Evolutionary conservation across 2,113 vertebrate species (phyloP).

Genomic region (Pelecanus crispus): DNA sequence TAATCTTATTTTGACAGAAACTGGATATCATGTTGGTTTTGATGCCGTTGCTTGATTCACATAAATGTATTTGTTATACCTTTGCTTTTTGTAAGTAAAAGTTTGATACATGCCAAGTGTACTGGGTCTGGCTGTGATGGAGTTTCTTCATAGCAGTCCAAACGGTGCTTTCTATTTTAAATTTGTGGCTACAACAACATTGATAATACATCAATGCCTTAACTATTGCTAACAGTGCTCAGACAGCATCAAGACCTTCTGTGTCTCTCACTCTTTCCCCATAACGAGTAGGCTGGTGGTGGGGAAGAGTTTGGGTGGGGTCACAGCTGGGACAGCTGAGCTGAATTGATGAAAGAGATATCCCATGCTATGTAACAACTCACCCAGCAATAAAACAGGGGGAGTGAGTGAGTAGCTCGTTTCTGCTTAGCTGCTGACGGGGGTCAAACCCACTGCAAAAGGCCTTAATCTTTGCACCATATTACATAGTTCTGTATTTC

Average conservation of each 20-base stretch:
- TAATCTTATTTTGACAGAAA: neutral
- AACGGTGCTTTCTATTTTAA: neutral
- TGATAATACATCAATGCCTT: neutral
- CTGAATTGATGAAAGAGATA: neutral
- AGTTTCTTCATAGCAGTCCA: neutral
- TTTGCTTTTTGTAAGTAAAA: neutral
- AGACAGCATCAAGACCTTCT: neutral
- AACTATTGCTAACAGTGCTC: neutral
- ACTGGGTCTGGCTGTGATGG: neutral
- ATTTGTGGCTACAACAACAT: neutral
- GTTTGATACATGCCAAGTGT: neutral
- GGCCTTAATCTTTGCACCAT: neutral
- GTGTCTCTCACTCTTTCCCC: neutral
- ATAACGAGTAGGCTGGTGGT: rapidly evolving
- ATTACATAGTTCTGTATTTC: neutral
- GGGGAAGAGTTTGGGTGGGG: neutral
- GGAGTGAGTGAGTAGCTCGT: rapidly evolving
- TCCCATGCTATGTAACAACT: neutral
- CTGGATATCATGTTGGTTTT: neutral
- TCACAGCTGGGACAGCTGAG: neutral
- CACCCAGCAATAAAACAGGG: neutral
- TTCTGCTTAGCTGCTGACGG: neutral
- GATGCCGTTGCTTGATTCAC: neutral
- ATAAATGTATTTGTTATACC: neutral
- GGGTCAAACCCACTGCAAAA: neutral